A percentile compares a stretch with the other conserved stretches of the same genome.
Evolutionary conservation across 2,888 invertebrate species (phyloP).

Genomic region (Tanytarsus gracilentus): DNA sequence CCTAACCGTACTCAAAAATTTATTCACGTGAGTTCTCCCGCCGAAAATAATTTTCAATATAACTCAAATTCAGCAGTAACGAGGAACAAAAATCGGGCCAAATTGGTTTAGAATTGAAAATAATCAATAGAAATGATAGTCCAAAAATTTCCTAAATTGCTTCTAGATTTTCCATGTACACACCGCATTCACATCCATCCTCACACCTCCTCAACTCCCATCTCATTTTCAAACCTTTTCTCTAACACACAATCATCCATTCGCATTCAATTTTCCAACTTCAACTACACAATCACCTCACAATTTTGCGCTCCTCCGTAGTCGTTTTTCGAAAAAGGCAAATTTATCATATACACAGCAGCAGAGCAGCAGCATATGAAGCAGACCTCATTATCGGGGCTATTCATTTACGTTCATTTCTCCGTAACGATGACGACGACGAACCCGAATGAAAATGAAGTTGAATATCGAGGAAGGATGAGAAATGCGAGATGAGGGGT

Average conservation of each 20-base stretch:
- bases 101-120: constrained; percentile 1
- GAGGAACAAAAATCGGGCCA: neutral
- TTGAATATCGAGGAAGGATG: neutral
- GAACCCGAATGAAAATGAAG: neutral
- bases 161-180: constrained; percentile 5
- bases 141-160: constrained; percentile 20
- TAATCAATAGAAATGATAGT: constrained; percentile 23
- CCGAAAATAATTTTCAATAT: neutral
- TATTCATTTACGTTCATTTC: constrained; percentile 26
- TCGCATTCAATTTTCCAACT: too few relatives aligned
- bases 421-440: constrained; percentile 27
- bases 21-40: too few relatives aligned
- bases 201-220: neutral
- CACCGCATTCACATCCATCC: neutral
- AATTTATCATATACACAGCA: constrained; percentile 11
- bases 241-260: neutral
- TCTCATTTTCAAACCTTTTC: neutral
- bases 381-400: constrained; percentile 29
- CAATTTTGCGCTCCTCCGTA: constrained; percentile 14
- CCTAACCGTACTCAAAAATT: too few relatives aligned
- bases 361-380: constrained; percentile 9
- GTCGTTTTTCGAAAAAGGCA: constrained; percentile 15
- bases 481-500: too few relatives aligned
- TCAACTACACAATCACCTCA: constrained; percentile 15
- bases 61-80: constrained; percentile 1